Percentiles rank a stretch among this genome's conserved stretches.
phyloP scores from a whole-genome alignment of 2,888 invertebrate genomes.

The Beris chalybata region DNA sequence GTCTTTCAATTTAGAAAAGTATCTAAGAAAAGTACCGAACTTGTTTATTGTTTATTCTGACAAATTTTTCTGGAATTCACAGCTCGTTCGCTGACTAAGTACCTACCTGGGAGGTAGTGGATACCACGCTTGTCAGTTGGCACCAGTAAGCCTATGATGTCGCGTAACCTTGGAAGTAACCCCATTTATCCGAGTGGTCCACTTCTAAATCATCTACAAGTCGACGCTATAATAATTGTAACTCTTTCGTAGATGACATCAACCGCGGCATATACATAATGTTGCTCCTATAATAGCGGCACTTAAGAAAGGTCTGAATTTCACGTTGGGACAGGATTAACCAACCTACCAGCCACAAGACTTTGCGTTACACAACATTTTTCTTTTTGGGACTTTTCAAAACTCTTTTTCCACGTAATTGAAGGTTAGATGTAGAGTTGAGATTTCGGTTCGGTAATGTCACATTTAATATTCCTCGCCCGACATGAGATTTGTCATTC shows the following conservation, averaged over 20 bases:
- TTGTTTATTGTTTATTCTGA: constrained; percentile 26
- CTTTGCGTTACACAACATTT: constrained; percentile 24
- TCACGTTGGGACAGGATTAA: constrained; percentile 18
- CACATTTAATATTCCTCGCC: constrained; percentile 30
- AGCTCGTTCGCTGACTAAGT: constrained; percentile 23
- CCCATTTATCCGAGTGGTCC: constrained; percentile 28
- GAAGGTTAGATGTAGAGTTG: constrained; percentile 20
- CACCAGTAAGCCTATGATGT: constrained; percentile 8
- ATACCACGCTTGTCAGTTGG: neutral
- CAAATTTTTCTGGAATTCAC: constrained; percentile 23
- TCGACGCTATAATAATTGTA: constrained; percentile 25
- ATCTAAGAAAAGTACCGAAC: constrained; percentile 1
- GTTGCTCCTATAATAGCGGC: neutral
- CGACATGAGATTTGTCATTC: constrained; percentile 29
- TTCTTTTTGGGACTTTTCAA: constrained; percentile 6
- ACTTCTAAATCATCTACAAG: constrained; percentile 26
- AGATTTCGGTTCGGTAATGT: constrained; percentile 16
- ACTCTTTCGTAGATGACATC: constrained; percentile 23
- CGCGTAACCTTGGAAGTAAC: constrained; percentile 28
- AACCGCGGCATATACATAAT: constrained; percentile 22
- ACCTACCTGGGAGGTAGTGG: constrained; percentile 29
- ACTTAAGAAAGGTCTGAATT: neutral
- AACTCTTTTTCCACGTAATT: constrained; percentile 30
- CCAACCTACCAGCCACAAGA: constrained; percentile 15
- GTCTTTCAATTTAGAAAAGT: neutral